A percentile compares a stretch with the other conserved stretches of the same genome.
Evolutionary conservation across 2,888 invertebrate species (phyloP).

Genomic region (Limnephilus auricula): DNA sequence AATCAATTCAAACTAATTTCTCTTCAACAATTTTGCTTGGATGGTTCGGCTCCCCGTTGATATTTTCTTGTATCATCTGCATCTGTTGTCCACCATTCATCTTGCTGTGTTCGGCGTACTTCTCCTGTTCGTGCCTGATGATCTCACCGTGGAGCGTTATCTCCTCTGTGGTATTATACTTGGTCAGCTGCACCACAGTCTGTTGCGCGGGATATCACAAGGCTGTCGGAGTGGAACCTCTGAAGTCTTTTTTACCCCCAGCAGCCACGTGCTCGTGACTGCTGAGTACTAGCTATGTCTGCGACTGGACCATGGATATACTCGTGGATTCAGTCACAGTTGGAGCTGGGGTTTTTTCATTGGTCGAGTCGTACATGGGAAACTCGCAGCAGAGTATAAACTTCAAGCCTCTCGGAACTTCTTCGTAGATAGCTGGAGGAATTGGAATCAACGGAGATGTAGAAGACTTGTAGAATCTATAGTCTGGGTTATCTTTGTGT

Average conservation of each 20-base stretch:
- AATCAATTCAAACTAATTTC: constrained; percentile 57
- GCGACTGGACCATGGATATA: constrained; percentile 83
- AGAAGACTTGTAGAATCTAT: constrained; percentile 90
- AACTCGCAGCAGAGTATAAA: constrained; percentile 92
- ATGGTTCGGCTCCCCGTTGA: background rate
- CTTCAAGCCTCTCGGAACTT: constrained; percentile 90
- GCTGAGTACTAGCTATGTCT: constrained; percentile 83
- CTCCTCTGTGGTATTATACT: constrained; percentile 53
- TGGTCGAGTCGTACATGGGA: constrained; percentile 89
- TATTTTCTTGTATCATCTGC: constrained; percentile 21
- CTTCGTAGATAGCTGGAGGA: constrained; percentile 91
- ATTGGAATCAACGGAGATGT: constrained; percentile 94
- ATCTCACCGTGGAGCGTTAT: constrained; percentile 31
- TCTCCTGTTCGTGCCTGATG: background rate
- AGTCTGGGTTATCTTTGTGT: constrained; percentile 91
- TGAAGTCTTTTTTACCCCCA: constrained; percentile 70
- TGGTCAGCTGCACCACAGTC: constrained; percentile 53
- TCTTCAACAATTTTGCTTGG: constrained; percentile 60
- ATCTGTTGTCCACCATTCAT: constrained; percentile 35
- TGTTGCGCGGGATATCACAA: constrained; percentile 75
- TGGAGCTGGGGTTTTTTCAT: constrained; percentile 80
- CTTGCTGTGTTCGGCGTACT: constrained; percentile 29
- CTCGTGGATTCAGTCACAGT: constrained; percentile 85
- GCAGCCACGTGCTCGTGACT: constrained; percentile 71
- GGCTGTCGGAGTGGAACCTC: constrained; percentile 71